These are phyloP conservation scores for Apodemia mormo DNA, from an alignment of 2,888 invertebrate species.

Conservation along the genomic window DNA sequence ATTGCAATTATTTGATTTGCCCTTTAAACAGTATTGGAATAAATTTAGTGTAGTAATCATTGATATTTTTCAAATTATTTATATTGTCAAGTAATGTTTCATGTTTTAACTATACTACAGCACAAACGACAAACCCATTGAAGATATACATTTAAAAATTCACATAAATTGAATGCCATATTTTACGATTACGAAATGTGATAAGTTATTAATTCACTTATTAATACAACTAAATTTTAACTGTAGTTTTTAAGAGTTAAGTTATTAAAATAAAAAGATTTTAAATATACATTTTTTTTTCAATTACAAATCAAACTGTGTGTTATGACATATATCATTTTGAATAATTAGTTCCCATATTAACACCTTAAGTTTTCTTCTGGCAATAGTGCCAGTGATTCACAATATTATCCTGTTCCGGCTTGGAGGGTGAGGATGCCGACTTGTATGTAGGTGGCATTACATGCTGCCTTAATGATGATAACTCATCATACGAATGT, in stretches of 20 bases:
- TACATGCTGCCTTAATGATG: too few species aligned
- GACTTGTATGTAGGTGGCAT: too few species aligned
- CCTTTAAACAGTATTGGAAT: conserved; percentile 3
- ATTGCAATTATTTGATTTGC: conserved; percentile 2
- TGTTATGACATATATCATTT: too few species aligned
- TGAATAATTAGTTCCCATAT: too few species aligned
- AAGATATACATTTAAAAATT: not conserved
- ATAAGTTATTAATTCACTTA: conserved; percentile 15
- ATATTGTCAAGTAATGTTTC: not conserved
- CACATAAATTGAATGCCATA: conserved; percentile 4
- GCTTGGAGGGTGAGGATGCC: too few species aligned
- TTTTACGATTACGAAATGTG: conserved; percentile 12
- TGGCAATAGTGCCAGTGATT: too few species aligned
- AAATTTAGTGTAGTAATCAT: not conserved
- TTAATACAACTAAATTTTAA: conserved; percentile 20
- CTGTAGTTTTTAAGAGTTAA: conserved; percentile 11
- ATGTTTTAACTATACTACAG: not conserved
- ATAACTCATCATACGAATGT: too few species aligned
- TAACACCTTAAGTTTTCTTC: too few species aligned
- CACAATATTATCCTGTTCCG: too few species aligned
- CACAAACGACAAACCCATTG: not conserved
- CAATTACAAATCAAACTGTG: too few species aligned
- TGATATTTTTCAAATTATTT: conserved; percentile 6
- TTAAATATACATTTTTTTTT: conserved; percentile 6
- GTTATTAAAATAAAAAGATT: not conserved